Evolutionary conservation across 2,113 vertebrate species (phyloP).

Genomic region (Oncorhynchus gorbuscha): DNA sequence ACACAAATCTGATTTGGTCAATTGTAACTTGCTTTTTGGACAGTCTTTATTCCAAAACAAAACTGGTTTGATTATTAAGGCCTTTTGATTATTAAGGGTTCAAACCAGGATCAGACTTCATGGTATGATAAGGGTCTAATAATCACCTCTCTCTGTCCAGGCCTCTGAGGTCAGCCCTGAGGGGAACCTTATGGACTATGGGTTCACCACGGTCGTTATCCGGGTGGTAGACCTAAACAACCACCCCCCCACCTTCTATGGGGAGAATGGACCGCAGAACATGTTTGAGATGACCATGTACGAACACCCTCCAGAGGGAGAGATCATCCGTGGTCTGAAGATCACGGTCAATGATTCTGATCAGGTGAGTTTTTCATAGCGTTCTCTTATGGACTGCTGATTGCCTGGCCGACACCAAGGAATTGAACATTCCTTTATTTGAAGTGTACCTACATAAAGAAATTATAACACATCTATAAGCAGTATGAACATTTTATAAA

Average conservation of each 20-base stretch:
- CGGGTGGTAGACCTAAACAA: constrained; percentile 94
- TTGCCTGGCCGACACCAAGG: not conserved
- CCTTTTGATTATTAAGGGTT: too few species aligned
- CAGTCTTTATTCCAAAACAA: too few species aligned
- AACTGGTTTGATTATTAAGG: too few species aligned
- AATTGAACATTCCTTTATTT: too few species aligned
- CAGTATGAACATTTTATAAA: too few species aligned
- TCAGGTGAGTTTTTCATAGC: constrained; percentile 75
- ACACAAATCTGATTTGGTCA: too few species aligned
- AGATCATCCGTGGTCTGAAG: constrained; percentile 88
- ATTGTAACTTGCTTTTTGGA: too few species aligned
- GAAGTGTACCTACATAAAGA: too few species aligned
- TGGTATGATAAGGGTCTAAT: too few species aligned
- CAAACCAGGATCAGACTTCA: too few species aligned
- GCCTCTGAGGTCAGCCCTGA: constrained; percentile 82
- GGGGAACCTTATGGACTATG: constrained; percentile 64
- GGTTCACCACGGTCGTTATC: constrained; percentile 78
- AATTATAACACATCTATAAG: too few species aligned
- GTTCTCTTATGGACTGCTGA: too few species aligned
- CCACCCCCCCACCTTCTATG: constrained; percentile 92
- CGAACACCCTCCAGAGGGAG: constrained; percentile 90
- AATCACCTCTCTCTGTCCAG: constrained; percentile 57
- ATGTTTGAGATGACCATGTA: constrained; percentile 90
- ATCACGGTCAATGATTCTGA: constrained; percentile 96
- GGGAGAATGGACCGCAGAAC: constrained; percentile 86